Percentiles rank a stretch among this genome's conserved stretches.
Evolutionary conservation across 2,888 invertebrate genomes (phyloP).

Genomic region (Drosophila bunnanda): DNA sequence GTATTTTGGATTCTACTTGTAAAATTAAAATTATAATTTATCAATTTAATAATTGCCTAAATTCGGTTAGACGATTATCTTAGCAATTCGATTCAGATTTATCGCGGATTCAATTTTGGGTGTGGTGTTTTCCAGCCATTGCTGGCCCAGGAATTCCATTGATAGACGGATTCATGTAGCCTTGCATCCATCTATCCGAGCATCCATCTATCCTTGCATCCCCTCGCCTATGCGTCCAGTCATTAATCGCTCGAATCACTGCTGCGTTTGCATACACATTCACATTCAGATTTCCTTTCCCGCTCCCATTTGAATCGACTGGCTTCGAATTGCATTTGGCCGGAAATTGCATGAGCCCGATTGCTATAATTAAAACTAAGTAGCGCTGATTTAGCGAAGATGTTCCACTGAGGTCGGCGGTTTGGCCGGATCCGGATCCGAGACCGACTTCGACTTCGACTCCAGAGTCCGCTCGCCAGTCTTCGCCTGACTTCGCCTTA

Average conservation of each 20-base stretch:
- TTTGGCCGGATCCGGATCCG: slow-evolving; percentile 10
- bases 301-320: slow-evolving; percentile 26
- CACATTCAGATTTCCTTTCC: slow-evolving; percentile 8
- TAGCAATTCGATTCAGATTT: not conserved
- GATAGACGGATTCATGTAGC: not conserved
- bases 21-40: not conserved
- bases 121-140: not conserved
- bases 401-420: slow-evolving; percentile 48
- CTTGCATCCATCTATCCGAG: not conserved
- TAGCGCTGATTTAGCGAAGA: slow-evolving; percentile 69
- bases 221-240: not conserved
- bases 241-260: slow-evolving; percentile 15
- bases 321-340: slow-evolving; percentile 49
- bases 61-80: not conserved
- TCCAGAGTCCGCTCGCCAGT: not conserved
- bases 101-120: not conserved
- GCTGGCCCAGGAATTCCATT: too few species aligned
- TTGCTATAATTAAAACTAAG: slow-evolving; percentile 82
- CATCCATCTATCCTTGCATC: slow-evolving; percentile 1
- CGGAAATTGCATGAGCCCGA: slow-evolving; percentile 80
- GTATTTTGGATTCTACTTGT: not conserved
- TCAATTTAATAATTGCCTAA: not conserved
- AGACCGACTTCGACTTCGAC: not conserved
- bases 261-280: slow-evolving; percentile 11
- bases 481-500: slow-evolving; percentile 4